Evolutionary conservation across 1,140 invertebrate genomes (phyloP).

Genomic region (Drosophila murphyi): DNA sequence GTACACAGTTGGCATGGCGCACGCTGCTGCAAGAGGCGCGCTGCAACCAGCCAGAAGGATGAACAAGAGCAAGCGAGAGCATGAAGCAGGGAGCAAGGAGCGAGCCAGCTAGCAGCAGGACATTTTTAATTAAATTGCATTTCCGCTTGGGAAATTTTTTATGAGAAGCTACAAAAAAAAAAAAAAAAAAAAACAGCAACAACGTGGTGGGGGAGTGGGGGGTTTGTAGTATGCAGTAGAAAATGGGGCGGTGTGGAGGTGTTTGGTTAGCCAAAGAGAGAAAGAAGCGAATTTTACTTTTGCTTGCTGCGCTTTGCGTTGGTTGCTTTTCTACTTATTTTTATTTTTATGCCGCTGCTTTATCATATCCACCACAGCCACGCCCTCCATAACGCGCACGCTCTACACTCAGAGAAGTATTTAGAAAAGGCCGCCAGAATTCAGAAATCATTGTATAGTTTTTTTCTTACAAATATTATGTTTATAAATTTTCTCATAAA

Average conservation of each 20-base stretch:
- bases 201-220: slow-evolving; percentile 11
- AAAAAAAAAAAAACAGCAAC: slow-evolving; percentile 51
- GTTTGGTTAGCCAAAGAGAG: background rate
- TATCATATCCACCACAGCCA: slow-evolving; percentile 64
- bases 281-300: slow-evolving; percentile 53
- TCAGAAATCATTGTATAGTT: background rate
- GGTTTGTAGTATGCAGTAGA: background rate
- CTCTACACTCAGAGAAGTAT: background rate
- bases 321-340: slow-evolving; percentile 73
- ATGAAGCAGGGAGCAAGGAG: background rate
- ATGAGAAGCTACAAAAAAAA: slow-evolving; percentile 78
- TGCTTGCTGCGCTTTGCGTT: slow-evolving; percentile 39
- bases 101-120: slow-evolving; percentile 67
- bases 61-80: background rate
- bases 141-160: slow-evolving; percentile 83
- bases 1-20: slow-evolving; percentile 33
- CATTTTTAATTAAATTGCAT: slow-evolving; percentile 83
- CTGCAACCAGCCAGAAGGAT: background rate
- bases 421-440: background rate
- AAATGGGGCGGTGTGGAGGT: slow-evolving; percentile 8
- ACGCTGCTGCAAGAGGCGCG: slow-evolving; percentile 18
- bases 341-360: slow-evolving; percentile 74
- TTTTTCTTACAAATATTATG: background rate
- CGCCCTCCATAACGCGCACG: slow-evolving; percentile 28
- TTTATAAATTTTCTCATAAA: too few species aligned